phyloP scores from a whole-genome alignment of 2,888 invertebrate genomes.

The Polia nebulosa region DNA sequence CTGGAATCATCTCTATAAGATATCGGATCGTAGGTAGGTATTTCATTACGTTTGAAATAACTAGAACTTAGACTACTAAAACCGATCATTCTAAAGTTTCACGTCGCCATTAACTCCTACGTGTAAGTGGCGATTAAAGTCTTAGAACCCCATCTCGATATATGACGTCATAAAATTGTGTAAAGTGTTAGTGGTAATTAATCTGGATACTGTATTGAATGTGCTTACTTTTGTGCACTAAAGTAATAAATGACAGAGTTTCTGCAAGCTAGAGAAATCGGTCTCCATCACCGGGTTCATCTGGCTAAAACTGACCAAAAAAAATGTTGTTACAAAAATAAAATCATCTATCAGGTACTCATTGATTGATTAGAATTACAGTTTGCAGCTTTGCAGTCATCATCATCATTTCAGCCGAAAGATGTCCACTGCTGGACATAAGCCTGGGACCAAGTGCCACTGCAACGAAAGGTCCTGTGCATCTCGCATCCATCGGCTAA shows the following conservation, averaged over 20 bases:
- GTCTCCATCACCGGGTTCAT: neutral
- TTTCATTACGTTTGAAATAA: neutral
- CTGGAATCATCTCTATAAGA: too few relatives aligned
- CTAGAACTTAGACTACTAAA: neutral
- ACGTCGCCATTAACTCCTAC: slow-evolving; percentile 2
- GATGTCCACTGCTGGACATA: too few relatives aligned
- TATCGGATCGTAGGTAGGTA: neutral
- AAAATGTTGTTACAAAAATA: too few relatives aligned
- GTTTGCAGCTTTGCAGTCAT: too few relatives aligned
- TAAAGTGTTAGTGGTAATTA: slow-evolving; percentile 1
- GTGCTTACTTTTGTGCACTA: neutral
- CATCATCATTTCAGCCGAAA: too few relatives aligned
- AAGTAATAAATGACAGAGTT: slow-evolving; percentile 6
- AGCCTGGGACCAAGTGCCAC: too few relatives aligned
- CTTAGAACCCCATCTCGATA: slow-evolving; percentile 14
- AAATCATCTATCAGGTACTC: too few relatives aligned
- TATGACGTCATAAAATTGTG: slow-evolving; percentile 40
- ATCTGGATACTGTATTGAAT: slow-evolving; percentile 19
- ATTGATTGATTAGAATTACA: neutral
- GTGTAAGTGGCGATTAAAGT: slow-evolving; percentile 20
- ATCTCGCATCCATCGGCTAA: too few relatives aligned
- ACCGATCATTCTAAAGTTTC: slow-evolving; percentile 20
- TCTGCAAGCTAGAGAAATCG: too few relatives aligned
- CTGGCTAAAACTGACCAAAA: too few relatives aligned
- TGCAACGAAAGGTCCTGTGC: too few relatives aligned